Evolutionary conservation across 2,888 invertebrate species (phyloP), one percentile per base, ranked within the genome.

Genomic region (Thera obeliscata): DNA sequence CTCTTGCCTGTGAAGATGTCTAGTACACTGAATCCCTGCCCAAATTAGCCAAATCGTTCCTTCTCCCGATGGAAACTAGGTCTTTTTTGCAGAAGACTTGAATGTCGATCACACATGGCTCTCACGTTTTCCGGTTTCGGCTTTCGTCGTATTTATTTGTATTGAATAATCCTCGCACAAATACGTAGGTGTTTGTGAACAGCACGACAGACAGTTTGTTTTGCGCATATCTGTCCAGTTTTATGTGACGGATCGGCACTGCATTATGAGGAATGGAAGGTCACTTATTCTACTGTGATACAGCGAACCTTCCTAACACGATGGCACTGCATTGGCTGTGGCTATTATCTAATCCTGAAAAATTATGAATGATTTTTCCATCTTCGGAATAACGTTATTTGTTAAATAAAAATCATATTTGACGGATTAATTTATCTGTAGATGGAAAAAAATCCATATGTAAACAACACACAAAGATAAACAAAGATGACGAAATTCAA

Each of bases 21-120:
- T 62, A 33, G 3, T 35, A 61, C 36, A 64, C 69, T 54, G 49
- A 69, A 69, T 66, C 69, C 63, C 63, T 69, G 66, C 12, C 43
- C 60, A 57, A 64, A 64, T 69, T 56, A 38, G 9, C 38, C 33
- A n/a, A 46, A 56, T 4, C 12, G 43, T 56, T 38, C 56, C 56
- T 22, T 49, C 12, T 6, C 2, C 4, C 5, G 22, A 50, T 50
- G 12, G 48, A 50, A 50, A 50, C 50, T 50, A 50, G 50, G 50
- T 50, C 22, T 11, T n/a, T 48, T n/a, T 50, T 50, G 22, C 12
- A 22, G 33, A 12, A 50, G 7, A 7, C 50, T 50, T 50, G 22
- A 50, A 5, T 8, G 22, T 22, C 22, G 22, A 22, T 22, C 22
- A 22, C 22, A 41, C 50, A 50, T 50, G 22, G 22, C 22, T 6